These are phyloP conservation scores for Vulpes vulpes DNA, from an alignment of 2,113 vertebrate genomes.

Conservation along the genomic window DNA sequence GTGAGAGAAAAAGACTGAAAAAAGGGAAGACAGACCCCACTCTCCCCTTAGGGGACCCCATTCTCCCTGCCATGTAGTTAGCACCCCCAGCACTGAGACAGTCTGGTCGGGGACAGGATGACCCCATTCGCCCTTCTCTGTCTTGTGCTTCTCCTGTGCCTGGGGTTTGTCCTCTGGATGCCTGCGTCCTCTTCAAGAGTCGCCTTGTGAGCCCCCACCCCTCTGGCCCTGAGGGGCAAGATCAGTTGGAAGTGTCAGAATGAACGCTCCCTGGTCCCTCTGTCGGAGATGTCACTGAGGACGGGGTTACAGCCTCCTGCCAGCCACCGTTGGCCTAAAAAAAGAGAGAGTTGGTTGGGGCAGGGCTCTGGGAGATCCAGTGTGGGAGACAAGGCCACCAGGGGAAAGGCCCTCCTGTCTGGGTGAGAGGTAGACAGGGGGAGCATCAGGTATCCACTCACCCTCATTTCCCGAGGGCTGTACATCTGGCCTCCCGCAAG, in stretches of 20 bases:
- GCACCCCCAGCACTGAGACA: slow-evolving; percentile 65
- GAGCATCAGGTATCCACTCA: slow-evolving; percentile 73
- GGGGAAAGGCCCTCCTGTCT: neutral
- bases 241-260: slow-evolving; percentile 95
- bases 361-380: neutral
- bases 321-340: slow-evolving; percentile 93
- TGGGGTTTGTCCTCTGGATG: slow-evolving; percentile 67
- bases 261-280: slow-evolving; percentile 92
- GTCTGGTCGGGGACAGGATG: neutral
- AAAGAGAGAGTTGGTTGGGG: neutral
- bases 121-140: slow-evolving; percentile 51
- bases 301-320: slow-evolving; percentile 92
- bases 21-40: slow-evolving; percentile 38
- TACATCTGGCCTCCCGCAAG: slow-evolving; percentile 86
- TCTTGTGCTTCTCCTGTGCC: slow-evolving; percentile 81
- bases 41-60: slow-evolving; percentile 10
- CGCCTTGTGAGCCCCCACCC: slow-evolving; percentile 56
- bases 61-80: slow-evolving; percentile 65
- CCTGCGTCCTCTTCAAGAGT: slow-evolving; percentile 54
- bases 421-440: neutral
- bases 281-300: slow-evolving; percentile 89
- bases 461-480: slow-evolving; percentile 89
- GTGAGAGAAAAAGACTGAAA: neutral
- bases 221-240: slow-evolving; percentile 71
- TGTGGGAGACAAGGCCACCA: neutral